Percentiles rank a stretch among this genome's conserved stretches.
phyloP scores from a whole-genome alignment of 2,113 vertebrate species.

The Gobio gobio region DNA sequence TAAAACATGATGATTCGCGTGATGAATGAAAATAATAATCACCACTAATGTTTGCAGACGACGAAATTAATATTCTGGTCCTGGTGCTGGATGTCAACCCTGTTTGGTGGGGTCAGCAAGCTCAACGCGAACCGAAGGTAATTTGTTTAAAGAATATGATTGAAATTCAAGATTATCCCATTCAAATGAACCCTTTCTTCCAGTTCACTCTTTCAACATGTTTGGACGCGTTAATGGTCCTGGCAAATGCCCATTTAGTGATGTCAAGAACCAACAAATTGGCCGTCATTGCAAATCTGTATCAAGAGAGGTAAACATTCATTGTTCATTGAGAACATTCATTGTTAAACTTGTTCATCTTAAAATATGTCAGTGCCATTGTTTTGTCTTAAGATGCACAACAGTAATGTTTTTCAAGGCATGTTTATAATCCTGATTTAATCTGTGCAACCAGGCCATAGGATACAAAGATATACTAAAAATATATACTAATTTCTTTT shows the following conservation, averaged over 20 bases:
- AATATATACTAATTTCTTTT: slow-evolving; percentile 46
- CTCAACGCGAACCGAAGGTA: slow-evolving; percentile 86
- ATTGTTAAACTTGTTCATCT: too few relatives aligned
- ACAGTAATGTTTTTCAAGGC: too few relatives aligned
- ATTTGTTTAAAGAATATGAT: not conserved
- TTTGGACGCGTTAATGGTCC: slow-evolving; percentile 89
- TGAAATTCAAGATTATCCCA: not conserved
- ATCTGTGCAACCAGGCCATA: too few relatives aligned
- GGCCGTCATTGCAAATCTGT: slow-evolving; percentile 92
- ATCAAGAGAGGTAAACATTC: slow-evolving; percentile 89
- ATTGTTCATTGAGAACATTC: too few relatives aligned
- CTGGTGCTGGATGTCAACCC: slow-evolving; percentile 91
- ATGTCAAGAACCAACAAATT: slow-evolving; percentile 91
- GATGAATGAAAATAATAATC: not conserved
- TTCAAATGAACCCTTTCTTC: not conserved
- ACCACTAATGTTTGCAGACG: slow-evolving; percentile 75
- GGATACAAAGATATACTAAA: slow-evolving; percentile 83
- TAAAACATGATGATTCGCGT: not conserved
- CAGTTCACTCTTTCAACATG: slow-evolving; percentile 94
- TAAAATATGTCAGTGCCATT: too few relatives aligned
- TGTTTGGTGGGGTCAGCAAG: slow-evolving; percentile 96
- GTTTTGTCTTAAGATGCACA: too few relatives aligned
- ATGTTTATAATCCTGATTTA: too few relatives aligned
- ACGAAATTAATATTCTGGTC: slow-evolving; percentile 89
- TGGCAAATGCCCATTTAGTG: slow-evolving; percentile 91